phyloP scores from a whole-genome alignment of 2,113 vertebrate genomes.

The Sturnus vulgaris region DNA sequence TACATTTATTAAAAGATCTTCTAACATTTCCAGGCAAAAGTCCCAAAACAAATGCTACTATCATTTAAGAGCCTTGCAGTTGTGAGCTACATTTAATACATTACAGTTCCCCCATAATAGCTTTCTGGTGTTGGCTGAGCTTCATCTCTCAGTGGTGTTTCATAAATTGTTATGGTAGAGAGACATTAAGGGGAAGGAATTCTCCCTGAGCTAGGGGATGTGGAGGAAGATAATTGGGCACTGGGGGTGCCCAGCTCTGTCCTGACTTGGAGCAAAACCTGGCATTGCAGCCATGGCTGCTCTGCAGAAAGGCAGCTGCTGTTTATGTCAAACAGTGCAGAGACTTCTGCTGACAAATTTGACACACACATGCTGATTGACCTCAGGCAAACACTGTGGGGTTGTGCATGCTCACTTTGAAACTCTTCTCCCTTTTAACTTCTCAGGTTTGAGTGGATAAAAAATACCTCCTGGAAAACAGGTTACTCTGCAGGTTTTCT shows the following conservation, averaged over 20 bases:
- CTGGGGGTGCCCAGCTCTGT: neutral
- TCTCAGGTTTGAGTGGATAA: neutral
- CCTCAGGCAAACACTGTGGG: neutral
- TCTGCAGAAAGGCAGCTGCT: neutral
- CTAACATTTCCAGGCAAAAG: conserved; percentile 61
- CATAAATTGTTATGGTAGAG: conserved; percentile 31
- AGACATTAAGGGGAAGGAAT: conserved; percentile 15
- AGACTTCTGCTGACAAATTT: neutral
- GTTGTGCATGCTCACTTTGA: neutral
- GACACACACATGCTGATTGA: neutral
- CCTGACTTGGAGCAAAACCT: neutral
- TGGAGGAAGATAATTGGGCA: neutral
- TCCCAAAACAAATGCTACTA: conserved; percentile 68
- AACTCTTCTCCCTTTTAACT: neutral
- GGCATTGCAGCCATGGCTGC: neutral
- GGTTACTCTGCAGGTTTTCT: neutral
- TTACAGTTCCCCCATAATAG: conserved; percentile 54
- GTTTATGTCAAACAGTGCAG: neutral
- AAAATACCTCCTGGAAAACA: neutral
- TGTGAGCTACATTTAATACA: conserved; percentile 41
- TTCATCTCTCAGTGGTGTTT: conserved; percentile 41
- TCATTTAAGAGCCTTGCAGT: conserved; percentile 52
- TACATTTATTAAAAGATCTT: conserved; percentile 71
- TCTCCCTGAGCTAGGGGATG: neutral
- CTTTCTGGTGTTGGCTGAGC: conserved; percentile 58